Base-by-base conservation (phyloP, 1,140 invertebrate species). In the Diuraphis noxia region DNA sequence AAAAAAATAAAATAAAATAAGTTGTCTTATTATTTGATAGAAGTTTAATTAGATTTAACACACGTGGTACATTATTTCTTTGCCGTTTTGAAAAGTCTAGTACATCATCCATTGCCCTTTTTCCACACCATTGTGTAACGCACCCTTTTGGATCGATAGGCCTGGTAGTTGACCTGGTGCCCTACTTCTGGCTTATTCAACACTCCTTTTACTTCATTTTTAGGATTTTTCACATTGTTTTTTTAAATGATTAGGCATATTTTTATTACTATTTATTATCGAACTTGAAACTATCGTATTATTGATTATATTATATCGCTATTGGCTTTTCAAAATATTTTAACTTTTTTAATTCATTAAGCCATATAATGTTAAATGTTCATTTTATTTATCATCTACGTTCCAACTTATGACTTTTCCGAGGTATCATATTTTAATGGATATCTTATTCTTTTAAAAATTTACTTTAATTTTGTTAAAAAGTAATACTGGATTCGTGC, bases 141-240 rank as follows among this genome's bases (percentile, higher is more conserved):
- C 52, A 56, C 87, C 63, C 72, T 63, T 81, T 88, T 87, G 89
- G 81, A 88, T 56, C 91, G 41, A 63, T 90, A 85, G 88, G 63
- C 91, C 63, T 43, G 41, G 88, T 63, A 56, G 56, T 91, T 63
- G 77, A 81, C 85, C 82, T 72, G 72, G 40, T 84, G 38, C 87
- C 79, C 92, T 92, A 56, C 38, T 88, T 91, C 36, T 72, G n/a
- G 36, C 40, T 84, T 88, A 88, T 56, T 88, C 85, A 72, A 82
- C n/a, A 87, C 92, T 87, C 30, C 49, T 92, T 82, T 92, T 63
- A 84, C 87, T 91, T 87, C 89, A 92, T 77, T 90, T 89, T 30
- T 72, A 79, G 41, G 19, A 23, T 77, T 89, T 43, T 77, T 36
- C 63, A 17, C n/a, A 17, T 30, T 88, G 17, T 25, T 38, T 30